Conservation (phyloP, 2,113 vertebrate species). For the Bos javanicus region DNA sequence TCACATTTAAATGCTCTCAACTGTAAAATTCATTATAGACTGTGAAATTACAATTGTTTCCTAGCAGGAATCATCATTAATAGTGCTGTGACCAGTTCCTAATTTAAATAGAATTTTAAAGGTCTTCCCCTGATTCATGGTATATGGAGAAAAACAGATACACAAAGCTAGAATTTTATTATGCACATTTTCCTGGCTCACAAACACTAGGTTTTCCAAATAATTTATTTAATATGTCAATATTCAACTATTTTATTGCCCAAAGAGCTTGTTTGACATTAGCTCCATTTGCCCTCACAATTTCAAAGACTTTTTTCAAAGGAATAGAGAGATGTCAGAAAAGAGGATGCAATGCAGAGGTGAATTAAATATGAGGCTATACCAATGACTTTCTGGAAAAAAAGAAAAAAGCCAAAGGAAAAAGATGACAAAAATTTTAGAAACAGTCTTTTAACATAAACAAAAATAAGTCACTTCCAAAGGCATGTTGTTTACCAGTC, state of each 20-base stretch:
- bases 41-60: slow-evolving; percentile 57
- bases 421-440: neutral
- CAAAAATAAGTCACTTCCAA: neutral
- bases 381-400: slow-evolving; percentile 21
- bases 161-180: neutral
- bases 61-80: slow-evolving; percentile 1
- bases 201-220: slow-evolving; percentile 26
- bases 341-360: neutral
- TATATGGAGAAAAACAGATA: neutral
- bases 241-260: neutral
- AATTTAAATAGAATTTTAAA: slow-evolving; percentile 44
- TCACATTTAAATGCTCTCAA: slow-evolving; percentile 63
- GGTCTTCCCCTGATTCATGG: neutral
- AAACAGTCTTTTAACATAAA: neutral
- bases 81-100: slow-evolving; percentile 19
- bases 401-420: neutral
- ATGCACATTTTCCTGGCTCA: neutral
- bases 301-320: slow-evolving; percentile 38
- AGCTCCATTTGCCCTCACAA: slow-evolving; percentile 40
- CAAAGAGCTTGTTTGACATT: neutral
- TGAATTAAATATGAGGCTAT: slow-evolving; percentile 40
- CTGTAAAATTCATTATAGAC: slow-evolving; percentile 60
- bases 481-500: neutral
- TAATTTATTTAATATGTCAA: slow-evolving; percentile 5
- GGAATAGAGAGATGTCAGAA: neutral